Evolutionary conservation across 1,140 invertebrate species (phyloP).

Genomic region (Diorhabda carinulata): DNA sequence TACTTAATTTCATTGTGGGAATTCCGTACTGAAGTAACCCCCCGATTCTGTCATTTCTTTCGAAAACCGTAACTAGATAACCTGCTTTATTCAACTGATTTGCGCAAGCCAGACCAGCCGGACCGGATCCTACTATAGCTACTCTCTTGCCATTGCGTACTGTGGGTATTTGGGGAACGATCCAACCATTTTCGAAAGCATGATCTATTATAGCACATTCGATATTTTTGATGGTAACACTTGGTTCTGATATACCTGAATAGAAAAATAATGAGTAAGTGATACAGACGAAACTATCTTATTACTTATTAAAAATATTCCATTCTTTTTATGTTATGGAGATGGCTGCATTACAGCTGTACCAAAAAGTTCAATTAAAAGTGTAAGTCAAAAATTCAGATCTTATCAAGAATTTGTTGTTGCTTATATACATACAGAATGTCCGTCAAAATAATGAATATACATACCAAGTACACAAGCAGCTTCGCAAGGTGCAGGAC

Average conservation of each 20-base stretch:
- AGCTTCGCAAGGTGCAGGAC: slow-evolving; percentile 97
- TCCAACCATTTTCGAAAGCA: slow-evolving; percentile 96
- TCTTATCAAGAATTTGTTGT: no score
- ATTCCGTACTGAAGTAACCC: slow-evolving; percentile 97
- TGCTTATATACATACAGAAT: no score
- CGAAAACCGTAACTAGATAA: slow-evolving; percentile 84
- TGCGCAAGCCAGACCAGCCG: slow-evolving; percentile 92
- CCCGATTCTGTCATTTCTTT: slow-evolving; percentile 92
- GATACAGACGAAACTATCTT: no score
- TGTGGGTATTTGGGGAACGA: slow-evolving; percentile 70
- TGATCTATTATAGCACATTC: slow-evolving; percentile 98
- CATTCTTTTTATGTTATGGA: no score
- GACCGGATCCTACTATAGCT: slow-evolving; percentile 93
- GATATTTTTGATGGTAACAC: slow-evolving; percentile 99
- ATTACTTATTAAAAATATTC: no score
- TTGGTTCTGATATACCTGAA: slow-evolving; percentile 84
- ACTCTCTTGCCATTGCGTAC: slow-evolving; percentile 79
- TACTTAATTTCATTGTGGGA: slow-evolving; percentile 95
- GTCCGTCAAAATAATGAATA: no score
- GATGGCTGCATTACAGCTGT: no score
- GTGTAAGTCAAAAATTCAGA: no score
- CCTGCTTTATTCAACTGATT: slow-evolving; percentile 92
- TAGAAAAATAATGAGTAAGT: no score
- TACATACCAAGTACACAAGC: slow-evolving; percentile 76
- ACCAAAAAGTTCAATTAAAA: no score